phyloP scores from a whole-genome alignment of 2,113 vertebrate genomes.

The Neotragus pygmaeus region DNA sequence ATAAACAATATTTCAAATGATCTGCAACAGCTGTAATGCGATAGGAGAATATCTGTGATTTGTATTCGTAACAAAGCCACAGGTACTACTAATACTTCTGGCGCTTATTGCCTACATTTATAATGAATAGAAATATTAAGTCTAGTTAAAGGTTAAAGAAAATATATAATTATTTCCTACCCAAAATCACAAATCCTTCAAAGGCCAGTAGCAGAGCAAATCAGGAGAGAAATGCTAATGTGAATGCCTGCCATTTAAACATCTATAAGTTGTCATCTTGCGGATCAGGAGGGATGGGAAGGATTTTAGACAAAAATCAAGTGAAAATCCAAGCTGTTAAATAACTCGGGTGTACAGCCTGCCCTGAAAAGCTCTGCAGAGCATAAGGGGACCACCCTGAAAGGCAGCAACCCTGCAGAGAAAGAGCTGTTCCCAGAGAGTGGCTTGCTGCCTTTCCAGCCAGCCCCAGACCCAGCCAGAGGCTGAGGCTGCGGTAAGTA shows the following conservation, averaged over 20 bases:
- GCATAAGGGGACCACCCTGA: background rate
- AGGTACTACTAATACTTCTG: background rate
- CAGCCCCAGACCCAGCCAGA: background rate
- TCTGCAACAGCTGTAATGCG: background rate
- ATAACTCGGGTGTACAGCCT: background rate
- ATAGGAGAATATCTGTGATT: background rate
- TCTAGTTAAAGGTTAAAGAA: background rate
- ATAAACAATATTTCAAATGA: background rate
- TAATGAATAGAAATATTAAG: background rate
- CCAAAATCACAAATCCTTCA: background rate
- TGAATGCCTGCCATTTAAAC: background rate
- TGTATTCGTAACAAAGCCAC: background rate
- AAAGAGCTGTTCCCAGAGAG: background rate
- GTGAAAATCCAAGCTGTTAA: background rate
- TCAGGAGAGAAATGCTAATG: background rate
- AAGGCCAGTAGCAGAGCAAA: background rate
- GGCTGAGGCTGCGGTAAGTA: background rate
- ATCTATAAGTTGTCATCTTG: background rate
- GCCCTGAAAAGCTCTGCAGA: background rate
- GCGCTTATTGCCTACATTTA: background rate
- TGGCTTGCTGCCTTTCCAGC: background rate
- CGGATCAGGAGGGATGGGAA: background rate
- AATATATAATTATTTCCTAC: background rate
- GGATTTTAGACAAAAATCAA: background rate
- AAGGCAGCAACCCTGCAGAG: background rate